A percentile compares a stretch with the other conserved stretches of the same genome.
Conservation (phyloP, 2,113 vertebrate genomes). For the Paramormyrops kingsleyae region DNA sequence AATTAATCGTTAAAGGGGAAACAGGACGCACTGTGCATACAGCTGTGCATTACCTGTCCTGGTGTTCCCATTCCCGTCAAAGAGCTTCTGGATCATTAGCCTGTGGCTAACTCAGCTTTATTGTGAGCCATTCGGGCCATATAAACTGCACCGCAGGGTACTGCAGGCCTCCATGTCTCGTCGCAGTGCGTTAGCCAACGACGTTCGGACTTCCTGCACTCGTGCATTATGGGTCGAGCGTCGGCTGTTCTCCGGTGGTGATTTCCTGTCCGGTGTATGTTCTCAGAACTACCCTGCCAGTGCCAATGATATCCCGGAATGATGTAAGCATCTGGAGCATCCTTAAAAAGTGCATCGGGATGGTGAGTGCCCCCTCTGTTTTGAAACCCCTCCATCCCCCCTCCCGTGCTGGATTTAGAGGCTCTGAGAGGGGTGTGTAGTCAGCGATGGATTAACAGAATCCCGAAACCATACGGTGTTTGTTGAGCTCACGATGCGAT, state of each 20-base stretch:
- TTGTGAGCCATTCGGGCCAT: neutral
- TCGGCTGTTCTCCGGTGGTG: neutral
- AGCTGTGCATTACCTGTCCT: neutral
- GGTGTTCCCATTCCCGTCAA: neutral
- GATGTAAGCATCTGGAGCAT: conserved; percentile 98
- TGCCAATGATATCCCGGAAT: conserved; percentile 95
- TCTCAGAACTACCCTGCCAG: conserved; percentile 78
- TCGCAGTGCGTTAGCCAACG: neutral
- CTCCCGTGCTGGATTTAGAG: neutral
- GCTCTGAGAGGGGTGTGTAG: neutral
- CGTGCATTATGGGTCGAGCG: neutral
- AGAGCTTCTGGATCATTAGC: neutral
- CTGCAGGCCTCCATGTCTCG: neutral
- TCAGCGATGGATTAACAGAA: neutral
- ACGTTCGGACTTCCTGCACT: neutral
- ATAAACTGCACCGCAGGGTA: neutral
- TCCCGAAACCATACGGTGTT: neutral
- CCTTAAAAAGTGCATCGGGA: conserved; percentile 96
- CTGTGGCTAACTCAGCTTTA: neutral
- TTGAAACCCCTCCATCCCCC: neutral
- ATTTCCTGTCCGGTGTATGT: neutral
- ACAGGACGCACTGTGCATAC: neutral
- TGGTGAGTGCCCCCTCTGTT: conserved; percentile 65
- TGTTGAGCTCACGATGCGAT: neutral
- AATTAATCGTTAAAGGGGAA: neutral